These are phyloP conservation scores for Strongylocentrotus purpuratus DNA, from an alignment of 35 echinoderm and acorn worm species.

Conservation along the genomic window DNA sequence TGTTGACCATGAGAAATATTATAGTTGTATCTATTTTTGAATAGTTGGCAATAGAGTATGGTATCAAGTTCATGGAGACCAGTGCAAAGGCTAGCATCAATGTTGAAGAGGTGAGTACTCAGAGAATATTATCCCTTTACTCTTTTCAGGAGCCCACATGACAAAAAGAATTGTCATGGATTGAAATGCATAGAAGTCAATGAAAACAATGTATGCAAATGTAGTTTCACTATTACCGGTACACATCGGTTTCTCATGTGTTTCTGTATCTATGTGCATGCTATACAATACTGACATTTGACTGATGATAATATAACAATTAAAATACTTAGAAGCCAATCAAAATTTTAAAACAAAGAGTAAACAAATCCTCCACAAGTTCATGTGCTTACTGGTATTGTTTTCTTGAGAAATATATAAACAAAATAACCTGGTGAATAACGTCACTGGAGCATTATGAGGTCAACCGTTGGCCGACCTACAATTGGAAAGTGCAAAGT, in stretches of 20 bases:
- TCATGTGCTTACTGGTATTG: no score
- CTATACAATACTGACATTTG: background rate
- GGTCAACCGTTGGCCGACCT: background rate
- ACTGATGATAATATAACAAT: background rate
- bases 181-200: no score
- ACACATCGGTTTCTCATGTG: background rate
- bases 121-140: background rate
- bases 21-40: slow-evolving; percentile 24
- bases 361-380: no score
- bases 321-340: no score
- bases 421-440: no score
- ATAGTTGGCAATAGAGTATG: slow-evolving; percentile 99
- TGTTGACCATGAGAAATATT: background rate
- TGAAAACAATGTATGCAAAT: background rate
- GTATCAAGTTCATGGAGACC: slow-evolving; percentile 99
- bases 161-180: background rate
- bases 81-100: slow-evolving; percentile 99
- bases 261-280: background rate
- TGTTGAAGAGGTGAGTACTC: slow-evolving; percentile 93
- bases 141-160: background rate
- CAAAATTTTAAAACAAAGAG: no score
- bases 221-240: background rate
- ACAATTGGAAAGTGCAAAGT: background rate
- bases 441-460: background rate
- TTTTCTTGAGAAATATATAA: no score